Evolutionary conservation across 2,797 vertebrate genomes (phyloP), one percentile per base, ranked within the genome.

Genomic region (Zenarchopterus dispar): DNA sequence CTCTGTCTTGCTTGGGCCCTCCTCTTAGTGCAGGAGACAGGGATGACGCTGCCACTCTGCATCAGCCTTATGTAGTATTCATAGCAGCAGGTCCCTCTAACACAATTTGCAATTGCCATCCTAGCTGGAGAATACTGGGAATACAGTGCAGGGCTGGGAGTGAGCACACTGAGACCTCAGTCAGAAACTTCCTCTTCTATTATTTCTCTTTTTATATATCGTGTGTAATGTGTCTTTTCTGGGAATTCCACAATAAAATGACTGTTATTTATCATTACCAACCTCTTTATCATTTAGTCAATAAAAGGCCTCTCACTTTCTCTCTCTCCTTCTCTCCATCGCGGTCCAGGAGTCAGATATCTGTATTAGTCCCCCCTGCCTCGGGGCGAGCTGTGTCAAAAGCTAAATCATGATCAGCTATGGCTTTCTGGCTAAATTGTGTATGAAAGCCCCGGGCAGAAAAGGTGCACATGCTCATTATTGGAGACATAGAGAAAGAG

Each of bases 251-350:
- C 96, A 98, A 99, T 99, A 98, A 99, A 99, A 99, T 98, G 97
- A 99, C 97, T 98, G 98, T 98, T 99, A 99, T 99, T 99, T 98
- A 99, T 99, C 97, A 99, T 99, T 97, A 98, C 96, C 96, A 96
- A 95, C 94, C 97, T 97, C 97, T 99, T 99, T 98, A 99, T 99
- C 98, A 99, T 98, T 98, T 99, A 98, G 97, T 99, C 97, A 99
- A 99, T 99, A 99, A 98, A 97, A 96, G 95, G 94, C 95, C 95
- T 95, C 94, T 95, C 94, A 92, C 94, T 92, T 93, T 92, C 91
- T 91, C 82, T 89, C 94, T 88, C 80, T 84, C 84, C 83, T 87
- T 94, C 93, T 94, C 96, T 95, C 92, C 92, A 91, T 94, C 89
- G 95, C 92, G 92, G 95, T 96, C 95, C 95, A 95, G 95, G 94